Base-by-base conservation (phyloP, 37 sponge, comb jelly and placozoan genomes). In the Lycopodina hypogea region DNA sequence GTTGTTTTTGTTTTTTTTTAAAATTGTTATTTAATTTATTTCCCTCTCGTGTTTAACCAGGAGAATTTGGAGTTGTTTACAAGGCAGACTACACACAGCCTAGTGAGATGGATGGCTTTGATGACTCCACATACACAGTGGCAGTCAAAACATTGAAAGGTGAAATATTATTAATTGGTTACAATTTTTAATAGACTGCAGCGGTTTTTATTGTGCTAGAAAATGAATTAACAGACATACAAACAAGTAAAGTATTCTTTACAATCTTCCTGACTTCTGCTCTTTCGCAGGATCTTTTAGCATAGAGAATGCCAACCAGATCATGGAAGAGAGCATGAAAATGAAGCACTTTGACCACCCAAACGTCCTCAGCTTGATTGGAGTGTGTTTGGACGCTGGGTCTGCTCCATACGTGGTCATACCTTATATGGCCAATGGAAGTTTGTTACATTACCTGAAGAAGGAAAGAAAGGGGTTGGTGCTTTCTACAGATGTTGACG, bases 11-110 rank as follows among this genome's bases (percentile, higher is more conserved):
- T n/a, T n/a, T n/a, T n/a, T n/a, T n/a, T n/a, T n/a, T n/a, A n/a
- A n/a, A n/a, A n/a, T n/a, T n/a, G n/a, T n/a, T n/a, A n/a, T n/a
- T n/a, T n/a, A n/a, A n/a, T n/a, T n/a, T n/a, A n/a, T n/a, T n/a
- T n/a, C n/a, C n/a, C n/a, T n/a, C n/a, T n/a, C n/a, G n/a, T n/a
- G n/a, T n/a, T n/a, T n/a, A 28, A 60, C 1, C 68, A 81, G 81
- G 81, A 1, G 81, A 81, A 56, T 81, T 81, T 71, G 81, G 81
- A 41, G 72, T 81, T 14, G 81, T 81, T 1, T 81, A 81, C 62
- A 70, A 60, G 33, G 81, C 72, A 26, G 42, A 81, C 3, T 60
- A 57, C 45, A 42, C 71, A 42, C 40, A 60, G 9, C 60, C 61
- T 0, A 56, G 34, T 36, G 68, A 30, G 2, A 53, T 56, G 41